Percentiles rank a stretch among this genome's conserved stretches.
Conservation (phyloP, 2,113 vertebrate genomes). For the Calyptomena viridis region DNA sequence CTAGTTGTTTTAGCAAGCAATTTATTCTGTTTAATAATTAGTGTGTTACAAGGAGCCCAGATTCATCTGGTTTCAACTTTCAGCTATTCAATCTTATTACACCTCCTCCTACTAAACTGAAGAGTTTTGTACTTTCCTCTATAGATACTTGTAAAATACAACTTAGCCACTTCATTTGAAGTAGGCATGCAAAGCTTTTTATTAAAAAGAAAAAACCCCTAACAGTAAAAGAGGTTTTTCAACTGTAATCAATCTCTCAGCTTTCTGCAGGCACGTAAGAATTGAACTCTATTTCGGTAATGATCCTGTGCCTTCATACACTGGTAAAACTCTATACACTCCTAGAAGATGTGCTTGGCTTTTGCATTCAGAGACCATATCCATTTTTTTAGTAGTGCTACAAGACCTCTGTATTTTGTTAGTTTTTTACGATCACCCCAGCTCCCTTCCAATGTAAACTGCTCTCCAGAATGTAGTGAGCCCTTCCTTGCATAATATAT, state of each 20-base stretch:
- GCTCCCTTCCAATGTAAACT: background rate
- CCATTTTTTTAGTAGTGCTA: background rate
- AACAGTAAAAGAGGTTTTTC: background rate
- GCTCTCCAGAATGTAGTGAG: background rate
- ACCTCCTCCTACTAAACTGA: background rate
- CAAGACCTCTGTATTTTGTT: background rate
- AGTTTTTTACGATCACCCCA: background rate
- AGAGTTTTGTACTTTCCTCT: background rate
- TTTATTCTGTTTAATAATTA: conserved; percentile 10
- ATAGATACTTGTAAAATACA: background rate
- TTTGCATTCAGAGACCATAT: background rate
- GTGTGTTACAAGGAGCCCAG: background rate
- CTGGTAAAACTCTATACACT: background rate
- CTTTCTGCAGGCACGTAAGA: background rate
- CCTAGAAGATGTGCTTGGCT: background rate
- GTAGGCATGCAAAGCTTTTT: background rate
- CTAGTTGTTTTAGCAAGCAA: background rate
- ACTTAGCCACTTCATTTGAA: background rate
- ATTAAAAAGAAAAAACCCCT: background rate
- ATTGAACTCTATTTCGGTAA: background rate
- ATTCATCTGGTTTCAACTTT: conserved; percentile 19
- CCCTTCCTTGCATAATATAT: background rate
- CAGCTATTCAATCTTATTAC: background rate
- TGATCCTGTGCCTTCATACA: background rate
- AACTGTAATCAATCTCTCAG: background rate